These are phyloP conservation scores for Esox masquinongy DNA, from an alignment of 2,797 vertebrate genomes.

Conservation along the genomic window DNA sequence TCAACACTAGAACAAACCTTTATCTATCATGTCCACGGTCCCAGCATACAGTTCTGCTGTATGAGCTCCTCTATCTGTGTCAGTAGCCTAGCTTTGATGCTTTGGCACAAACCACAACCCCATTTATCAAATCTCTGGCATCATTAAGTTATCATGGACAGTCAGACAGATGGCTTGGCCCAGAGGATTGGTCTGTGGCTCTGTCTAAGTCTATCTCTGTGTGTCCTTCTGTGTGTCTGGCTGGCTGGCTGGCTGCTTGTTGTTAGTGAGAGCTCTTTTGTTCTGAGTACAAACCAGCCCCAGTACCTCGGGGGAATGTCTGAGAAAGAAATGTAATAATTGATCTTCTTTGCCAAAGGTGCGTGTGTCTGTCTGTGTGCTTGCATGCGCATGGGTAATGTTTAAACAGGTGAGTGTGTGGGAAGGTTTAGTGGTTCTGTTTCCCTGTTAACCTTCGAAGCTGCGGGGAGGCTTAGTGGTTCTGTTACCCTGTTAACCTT, in stretches of 20 bases:
- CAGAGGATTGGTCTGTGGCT: too few species aligned
- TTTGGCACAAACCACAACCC: slow-evolving; percentile 45
- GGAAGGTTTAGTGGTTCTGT: neutral
- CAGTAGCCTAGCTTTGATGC: slow-evolving; percentile 28
- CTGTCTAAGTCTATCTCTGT: neutral
- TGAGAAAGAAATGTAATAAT: slow-evolving; percentile 57
- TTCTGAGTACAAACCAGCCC: neutral
- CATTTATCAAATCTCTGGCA: slow-evolving; percentile 69
- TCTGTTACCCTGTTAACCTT: too few species aligned
- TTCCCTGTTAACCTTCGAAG: neutral
- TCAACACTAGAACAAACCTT: slow-evolving; percentile 39
- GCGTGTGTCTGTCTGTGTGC: neutral
- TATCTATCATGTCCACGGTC: slow-evolving; percentile 10
- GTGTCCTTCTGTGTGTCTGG: neutral
- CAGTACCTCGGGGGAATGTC: neutral
- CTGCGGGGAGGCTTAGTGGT: neutral
- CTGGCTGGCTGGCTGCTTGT: neutral
- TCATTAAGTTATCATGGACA: slow-evolving; percentile 53
- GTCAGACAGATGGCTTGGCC: neutral
- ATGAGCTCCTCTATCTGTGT: slow-evolving; percentile 44
- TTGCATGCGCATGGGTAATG: neutral
- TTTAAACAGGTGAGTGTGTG: neutral
- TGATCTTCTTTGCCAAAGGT: slow-evolving; percentile 14
- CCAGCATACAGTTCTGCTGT: slow-evolving; percentile 48
- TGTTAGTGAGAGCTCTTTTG: neutral